Evolutionary conservation across 2,888 invertebrate genomes (phyloP), one percentile per base, ranked within the genome.

Genomic region (Plebejus anna): DNA sequence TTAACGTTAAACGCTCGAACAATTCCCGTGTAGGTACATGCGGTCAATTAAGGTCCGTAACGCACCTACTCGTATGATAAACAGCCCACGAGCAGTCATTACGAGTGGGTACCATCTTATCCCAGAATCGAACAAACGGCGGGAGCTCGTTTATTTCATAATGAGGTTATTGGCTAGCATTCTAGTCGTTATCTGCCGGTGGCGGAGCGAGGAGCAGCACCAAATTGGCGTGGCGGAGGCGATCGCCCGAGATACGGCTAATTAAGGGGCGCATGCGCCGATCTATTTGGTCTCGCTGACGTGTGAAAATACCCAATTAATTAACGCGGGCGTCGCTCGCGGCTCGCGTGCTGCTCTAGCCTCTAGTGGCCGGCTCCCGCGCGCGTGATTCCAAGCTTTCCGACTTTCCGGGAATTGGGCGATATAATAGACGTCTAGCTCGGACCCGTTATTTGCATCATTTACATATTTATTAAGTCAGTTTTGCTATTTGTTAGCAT

Each of bases 271-370:
- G 85, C 86, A 86, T 85, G 86, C 88, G 86, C 89, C 90, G 93
- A 94, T 94, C 94, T 93, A 92, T 92, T 94, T 90, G 92, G 91
- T 88, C 88, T 88, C 87, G 88, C 85, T 93, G 94, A 94, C 94
- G 94, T 94, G 94, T 94, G 94, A 94, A 94, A 94, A 94, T 92
- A 92, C 88, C 94, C 94, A 94, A 94, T 94, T 94, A 94, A 94
- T 94, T 94, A 94, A 90, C 90, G 90, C 89, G 89, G 75, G 78
- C 89, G 88, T 88, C 88, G 88, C 86, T 84, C 87, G 66, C 66
- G 66, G 66, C 66, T 90, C 89, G 92, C 91, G 90, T 90, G 92
- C 87, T 85, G 79, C 83, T 83, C 81, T 61, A 61, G 61, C 59
- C 32, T 32, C 32, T 42, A 7, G 42, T 4, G 13, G 51, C 81